Percentiles rank a stretch among this genome's conserved stretches.
These are phyloP conservation scores for Lepidocolaptes lacrymiger DNA, from an alignment of 2,797 vertebrate genomes.

Conservation along the genomic window DNA sequence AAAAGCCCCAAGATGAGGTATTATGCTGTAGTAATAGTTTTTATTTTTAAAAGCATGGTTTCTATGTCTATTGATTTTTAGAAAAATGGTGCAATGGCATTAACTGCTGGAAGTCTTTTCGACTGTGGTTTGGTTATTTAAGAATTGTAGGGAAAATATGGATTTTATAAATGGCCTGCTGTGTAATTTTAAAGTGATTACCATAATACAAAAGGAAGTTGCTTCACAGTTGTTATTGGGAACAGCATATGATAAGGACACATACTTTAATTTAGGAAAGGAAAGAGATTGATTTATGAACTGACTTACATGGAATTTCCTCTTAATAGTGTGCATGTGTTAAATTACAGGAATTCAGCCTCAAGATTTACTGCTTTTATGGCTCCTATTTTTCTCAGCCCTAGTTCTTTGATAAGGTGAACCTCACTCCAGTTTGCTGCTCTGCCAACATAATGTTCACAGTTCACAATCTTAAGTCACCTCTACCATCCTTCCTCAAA, in stretches of 20 bases:
- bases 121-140: neutral
- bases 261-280: neutral
- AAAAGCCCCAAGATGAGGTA: neutral
- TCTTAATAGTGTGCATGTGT: neutral
- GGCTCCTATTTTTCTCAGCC: neutral
- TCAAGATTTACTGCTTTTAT: neutral
- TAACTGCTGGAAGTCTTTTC: neutral
- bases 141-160: neutral
- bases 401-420: neutral
- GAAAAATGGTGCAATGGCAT: neutral
- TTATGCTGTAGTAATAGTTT: neutral
- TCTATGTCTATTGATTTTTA: neutral
- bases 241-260: neutral
- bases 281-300: neutral
- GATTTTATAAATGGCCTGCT: neutral
- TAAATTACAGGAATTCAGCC: neutral
- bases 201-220: neutral
- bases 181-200: conserved; percentile 9
- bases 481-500: neutral
- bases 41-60: neutral
- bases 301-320: neutral
- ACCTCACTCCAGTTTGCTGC: neutral
- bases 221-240: neutral
- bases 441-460: neutral
- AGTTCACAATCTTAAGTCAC: neutral